Evolutionary conservation across 2,113 vertebrate species (phyloP).

Genomic region (Gnathonemus echidnorhynchus): DNA sequence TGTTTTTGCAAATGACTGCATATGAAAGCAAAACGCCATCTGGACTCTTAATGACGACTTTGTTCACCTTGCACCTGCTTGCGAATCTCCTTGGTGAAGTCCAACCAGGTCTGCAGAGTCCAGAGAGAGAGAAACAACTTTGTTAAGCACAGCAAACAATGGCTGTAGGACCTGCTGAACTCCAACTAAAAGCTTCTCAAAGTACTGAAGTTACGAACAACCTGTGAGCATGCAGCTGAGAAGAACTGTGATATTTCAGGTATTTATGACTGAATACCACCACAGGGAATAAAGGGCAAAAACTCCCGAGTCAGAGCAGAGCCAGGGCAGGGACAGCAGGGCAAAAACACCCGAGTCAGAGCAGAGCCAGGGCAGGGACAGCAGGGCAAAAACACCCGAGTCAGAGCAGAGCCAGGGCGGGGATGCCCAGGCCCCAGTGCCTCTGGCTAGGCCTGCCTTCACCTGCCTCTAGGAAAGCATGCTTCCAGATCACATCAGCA

Average conservation of each 20-base stretch:
- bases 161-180: neutral
- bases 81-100: constrained; percentile 84
- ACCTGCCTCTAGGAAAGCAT: neutral
- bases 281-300: neutral
- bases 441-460: neutral
- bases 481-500: neutral
- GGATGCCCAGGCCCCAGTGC: neutral
- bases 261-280: neutral
- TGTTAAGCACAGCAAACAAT: neutral
- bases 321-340: neutral
- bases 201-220: neutral
- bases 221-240: neutral
- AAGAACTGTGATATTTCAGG: neutral
- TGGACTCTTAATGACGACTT: constrained; percentile 4
- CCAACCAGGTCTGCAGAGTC: constrained; percentile 78
- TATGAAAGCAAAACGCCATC: neutral
- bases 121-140: neutral
- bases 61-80: constrained; percentile 83
- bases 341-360: too few species aligned
- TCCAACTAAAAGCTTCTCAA: neutral
- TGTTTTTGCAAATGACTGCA: neutral
- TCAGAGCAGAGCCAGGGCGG: neutral
- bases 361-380: too few species aligned
- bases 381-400: too few species aligned
- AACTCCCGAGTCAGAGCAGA: neutral